Evolutionary conservation across 64 coral and sea anemone genomes (phyloP), one percentile per base, ranked within the genome.

Genomic region (Montipora capricornis): DNA sequence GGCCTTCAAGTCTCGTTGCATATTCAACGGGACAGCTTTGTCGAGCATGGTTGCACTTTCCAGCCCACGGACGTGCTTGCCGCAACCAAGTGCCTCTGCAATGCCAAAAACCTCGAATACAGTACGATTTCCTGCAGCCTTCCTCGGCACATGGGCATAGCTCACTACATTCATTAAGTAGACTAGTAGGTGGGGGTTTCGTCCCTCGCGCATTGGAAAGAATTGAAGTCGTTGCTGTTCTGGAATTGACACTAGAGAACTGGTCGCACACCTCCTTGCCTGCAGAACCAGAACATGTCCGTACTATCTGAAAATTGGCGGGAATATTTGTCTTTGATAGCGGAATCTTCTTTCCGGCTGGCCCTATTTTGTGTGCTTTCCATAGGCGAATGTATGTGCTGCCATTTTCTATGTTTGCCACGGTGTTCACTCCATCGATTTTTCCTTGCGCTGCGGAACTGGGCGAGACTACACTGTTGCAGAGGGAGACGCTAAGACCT

Each of bases 341-440:
- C 16, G 80, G 81, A 76, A 84, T 84, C 69, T 84, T 92, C 50
- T 92, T 92, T 86, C 80, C 73, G 37, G 37, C 1, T 57, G 91
- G 80, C 71, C 71, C 90, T 85, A 77, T 92, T 92, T 14, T 51
- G 69, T 92, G 86, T 76, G 90, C 90, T 17, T 84, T 92, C 90
- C 90, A 84, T 57, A 87, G 20, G 80, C 91, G 48, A 85, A 92
- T 74, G 91, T 74, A 85, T 86, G 68, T 84, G 73, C 20, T 67
- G 10, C 17, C 57, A 66, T 92, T 67, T 77, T 92, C 71, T 77
- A 92, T 14, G 57, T 92, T 78, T 71, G 91, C 80, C 8, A 92
- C 69, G 77, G 80, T 87, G 15, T 73, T 84, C 49, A 92, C 91
- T 74, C 69, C 91, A 85, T 92, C 91, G 59, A 92, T 19, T 66